A percentile compares a stretch with the other conserved stretches of the same genome.
Evolutionary conservation across 2,888 invertebrate species (phyloP).

Genomic region (Drosophila formosana): DNA sequence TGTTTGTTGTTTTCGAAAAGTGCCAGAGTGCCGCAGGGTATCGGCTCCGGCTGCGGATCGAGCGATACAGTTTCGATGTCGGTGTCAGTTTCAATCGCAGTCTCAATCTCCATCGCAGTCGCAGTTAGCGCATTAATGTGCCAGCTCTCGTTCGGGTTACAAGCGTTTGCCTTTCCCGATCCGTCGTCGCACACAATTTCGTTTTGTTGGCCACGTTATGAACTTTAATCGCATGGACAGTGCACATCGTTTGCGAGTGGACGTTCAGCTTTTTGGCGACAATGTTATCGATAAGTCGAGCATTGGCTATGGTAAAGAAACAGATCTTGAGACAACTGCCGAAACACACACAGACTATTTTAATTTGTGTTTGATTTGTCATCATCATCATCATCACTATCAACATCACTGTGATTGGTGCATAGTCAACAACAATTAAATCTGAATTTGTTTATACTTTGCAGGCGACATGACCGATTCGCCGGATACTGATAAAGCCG

Average conservation of each 20-base stretch:
- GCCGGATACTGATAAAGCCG: slow-evolving; percentile 60
- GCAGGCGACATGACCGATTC: slow-evolving; percentile 74
- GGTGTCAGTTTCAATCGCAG: slow-evolving; percentile 6
- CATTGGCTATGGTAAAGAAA: slow-evolving; percentile 1
- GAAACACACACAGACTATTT: slow-evolving; percentile 5
- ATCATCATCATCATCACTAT: slow-evolving; percentile 1
- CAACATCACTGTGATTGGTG: background rate
- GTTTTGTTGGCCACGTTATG: slow-evolving; percentile 47
- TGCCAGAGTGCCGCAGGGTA: slow-evolving; percentile 7
- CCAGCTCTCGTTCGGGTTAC: slow-evolving; percentile 51
- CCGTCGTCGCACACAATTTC: slow-evolving; percentile 1
- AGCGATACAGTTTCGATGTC: slow-evolving; percentile 14
- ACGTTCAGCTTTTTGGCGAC: slow-evolving; percentile 63
- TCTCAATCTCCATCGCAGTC: slow-evolving; percentile 33
- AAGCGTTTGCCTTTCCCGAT: slow-evolving; percentile 27
- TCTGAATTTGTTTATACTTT: slow-evolving; percentile 36
- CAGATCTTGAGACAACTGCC: background rate
- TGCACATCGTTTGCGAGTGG: slow-evolving; percentile 62
- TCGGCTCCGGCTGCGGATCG: slow-evolving; percentile 5
- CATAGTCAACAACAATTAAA: slow-evolving; percentile 23
- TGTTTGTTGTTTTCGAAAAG: no score
- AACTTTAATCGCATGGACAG: slow-evolving; percentile 78
- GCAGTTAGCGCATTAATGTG: slow-evolving; percentile 50
- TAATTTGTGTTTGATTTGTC: background rate
- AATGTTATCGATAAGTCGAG: slow-evolving; percentile 32